Base-by-base conservation (phyloP, 2,113 vertebrate genomes). In the Cephalopterus ornatus region DNA sequence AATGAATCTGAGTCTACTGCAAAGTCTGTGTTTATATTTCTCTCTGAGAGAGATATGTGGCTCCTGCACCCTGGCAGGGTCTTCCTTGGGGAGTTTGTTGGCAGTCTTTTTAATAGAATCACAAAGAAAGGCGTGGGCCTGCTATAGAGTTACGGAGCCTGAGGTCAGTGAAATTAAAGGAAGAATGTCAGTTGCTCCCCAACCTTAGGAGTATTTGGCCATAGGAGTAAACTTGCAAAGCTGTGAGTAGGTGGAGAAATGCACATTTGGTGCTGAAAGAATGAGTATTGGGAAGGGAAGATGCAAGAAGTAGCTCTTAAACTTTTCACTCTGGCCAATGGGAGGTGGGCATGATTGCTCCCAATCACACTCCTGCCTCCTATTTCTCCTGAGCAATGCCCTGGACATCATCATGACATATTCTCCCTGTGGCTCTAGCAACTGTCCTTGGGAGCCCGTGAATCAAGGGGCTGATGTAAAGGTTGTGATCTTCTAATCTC, bases 91-190 rank as follows among this genome's bases (percentile, higher is more conserved):
- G 49, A 95, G 7, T 61, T 78, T 75, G 13, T 42, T 87, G 24
- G 26, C 21, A 76, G 5, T 7, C 4, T 79, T 89, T 91, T 70
- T 32, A 50, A 46, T 3, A 75, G 23, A 76, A 76, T 76, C 30
- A 41, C 0, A 2, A 66, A 42, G 17, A 73, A 76, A 70, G 8
- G 8, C 0, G 1, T 11, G 16, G 15, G 44, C 8, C 39, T 63
- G 35, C 41, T 41, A 9, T 37, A 83, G 26, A 23, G 17, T 1
- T 50, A 79, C 67, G n/a, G 32, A 91, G 44, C 18, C n/a, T 68
- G 53, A 70, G 44, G 26, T 27, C 6, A 49, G 16, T 42, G n/a
- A 79, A 66, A 33, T 4, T 21, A n/a, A 76, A 73, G 61, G n/a
- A 89, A 65, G 9, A 58, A 49, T 41, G 61, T 79, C 0, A 50